phyloP scores from a whole-genome alignment of 1,140 invertebrate genomes.

The Microplitis mediator region DNA sequence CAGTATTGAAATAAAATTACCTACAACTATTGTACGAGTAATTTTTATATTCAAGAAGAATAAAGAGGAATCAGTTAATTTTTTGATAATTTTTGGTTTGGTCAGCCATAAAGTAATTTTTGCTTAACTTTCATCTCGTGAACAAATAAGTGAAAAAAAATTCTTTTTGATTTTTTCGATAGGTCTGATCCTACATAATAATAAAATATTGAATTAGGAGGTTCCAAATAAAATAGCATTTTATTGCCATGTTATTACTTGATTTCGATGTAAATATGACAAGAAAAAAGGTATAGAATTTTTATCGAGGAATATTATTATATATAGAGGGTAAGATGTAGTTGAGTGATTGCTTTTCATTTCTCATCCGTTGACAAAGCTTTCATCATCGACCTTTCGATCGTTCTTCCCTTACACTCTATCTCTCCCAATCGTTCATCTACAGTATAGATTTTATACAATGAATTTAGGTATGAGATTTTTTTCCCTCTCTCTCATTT shows the following conservation, averaged over 20 bases:
- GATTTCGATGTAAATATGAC: background rate
- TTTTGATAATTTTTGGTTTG: too few relatives aligned
- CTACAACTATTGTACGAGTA: too few relatives aligned
- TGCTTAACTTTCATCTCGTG: too few relatives aligned
- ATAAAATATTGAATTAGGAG: background rate
- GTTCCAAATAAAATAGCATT: background rate
- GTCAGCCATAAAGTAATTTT: too few relatives aligned
- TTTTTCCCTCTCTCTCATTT: background rate
- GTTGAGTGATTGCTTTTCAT: constrained; percentile 14
- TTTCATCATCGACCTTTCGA: background rate
- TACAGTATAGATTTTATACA: background rate
- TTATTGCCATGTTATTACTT: background rate
- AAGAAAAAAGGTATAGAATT: background rate
- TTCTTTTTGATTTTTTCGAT: background rate
- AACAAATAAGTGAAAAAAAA: too few relatives aligned
- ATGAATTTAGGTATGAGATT: background rate
- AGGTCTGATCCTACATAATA: background rate
- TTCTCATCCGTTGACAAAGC: constrained; percentile 2
- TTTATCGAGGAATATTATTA: background rate
- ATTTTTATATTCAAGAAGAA: too few relatives aligned
- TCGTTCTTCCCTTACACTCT: background rate
- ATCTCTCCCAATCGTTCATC: background rate
- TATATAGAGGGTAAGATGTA: background rate
- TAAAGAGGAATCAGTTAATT: too few relatives aligned
- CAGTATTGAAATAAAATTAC: too few relatives aligned